Base-by-base conservation (phyloP, 2,797 vertebrate genomes). In the Gambusia yucatana region DNA sequence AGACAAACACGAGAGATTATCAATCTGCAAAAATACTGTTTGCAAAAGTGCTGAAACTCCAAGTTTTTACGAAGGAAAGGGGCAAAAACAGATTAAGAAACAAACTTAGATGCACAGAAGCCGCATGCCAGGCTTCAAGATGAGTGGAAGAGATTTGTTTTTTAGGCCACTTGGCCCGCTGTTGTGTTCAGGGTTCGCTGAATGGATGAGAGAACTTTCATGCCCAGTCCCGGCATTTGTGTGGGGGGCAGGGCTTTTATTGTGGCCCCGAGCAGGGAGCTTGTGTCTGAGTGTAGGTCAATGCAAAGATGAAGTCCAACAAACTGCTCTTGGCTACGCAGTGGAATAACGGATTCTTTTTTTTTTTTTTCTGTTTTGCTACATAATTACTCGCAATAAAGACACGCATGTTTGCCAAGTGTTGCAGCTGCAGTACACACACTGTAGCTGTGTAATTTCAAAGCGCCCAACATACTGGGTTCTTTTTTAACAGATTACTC, bases 131-230 rank as follows among this genome's bases (percentile, higher is more conserved):
- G 92, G 86, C 86, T 91, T 89, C 79, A 88, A 92, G 91, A 93
- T 82, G 87, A 91, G 91, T 84, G 78, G 80, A 89, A 88, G 75
- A 93, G 90, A 86, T 94, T 94, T 94, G 95, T 95, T 94, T 91
- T 95, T 91, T 92, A 93, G 93, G 88, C 84, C 90, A 84, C 86
- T 90, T 81, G 87, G 89, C 79, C 87, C 86, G 85, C 86, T 92
- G 89, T 87, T 92, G 86, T 92, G 80, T 90, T 92, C 85, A 92
- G 88, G 90, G 91, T 93, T 92, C 85, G 90, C 79, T 93, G 88
- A 93, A 93, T 86, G 88, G 90, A 89, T 93, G 93, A 93, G 84
- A 93, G 93, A 82, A 88, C 89, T 85, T 92, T 80, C 88, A 87
- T 90, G 86, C 80, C 88, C 90, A 84, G 80, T 81, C 79, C 86